Evolutionary conservation across 2,888 invertebrate genomes (phyloP).

Genomic region (Macroteleia sp.): DNA sequence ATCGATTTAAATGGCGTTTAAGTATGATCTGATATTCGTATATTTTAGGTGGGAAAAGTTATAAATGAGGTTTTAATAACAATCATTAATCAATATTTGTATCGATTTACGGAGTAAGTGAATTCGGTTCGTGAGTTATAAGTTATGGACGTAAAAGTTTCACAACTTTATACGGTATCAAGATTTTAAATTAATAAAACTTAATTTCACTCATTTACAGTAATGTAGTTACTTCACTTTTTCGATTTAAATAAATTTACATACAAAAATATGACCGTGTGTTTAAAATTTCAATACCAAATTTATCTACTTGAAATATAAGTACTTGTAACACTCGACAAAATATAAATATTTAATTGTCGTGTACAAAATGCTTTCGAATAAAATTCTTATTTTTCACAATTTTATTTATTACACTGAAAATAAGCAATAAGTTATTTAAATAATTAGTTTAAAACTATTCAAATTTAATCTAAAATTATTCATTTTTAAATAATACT

Average conservation of each 20-base stretch:
- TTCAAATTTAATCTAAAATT: too few relatives aligned
- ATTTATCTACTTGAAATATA: not conserved
- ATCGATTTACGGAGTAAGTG: constrained; percentile 14
- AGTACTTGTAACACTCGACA: not conserved
- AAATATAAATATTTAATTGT: not conserved
- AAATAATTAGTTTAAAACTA: too few relatives aligned
- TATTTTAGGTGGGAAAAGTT: not conserved
- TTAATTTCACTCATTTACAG: constrained; percentile 11
- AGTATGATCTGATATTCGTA: constrained; percentile 21
- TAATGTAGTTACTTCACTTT: constrained; percentile 6
- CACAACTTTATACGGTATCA: not conserved
- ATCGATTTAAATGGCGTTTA: constrained; percentile 37
- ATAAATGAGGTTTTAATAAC: constrained; percentile 35
- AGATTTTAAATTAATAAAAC: constrained; percentile 17
- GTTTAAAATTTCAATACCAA: too few relatives aligned
- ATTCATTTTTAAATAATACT: too few relatives aligned
- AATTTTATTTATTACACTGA: too few relatives aligned
- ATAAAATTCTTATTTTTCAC: too few relatives aligned
- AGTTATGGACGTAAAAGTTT: constrained; percentile 2
- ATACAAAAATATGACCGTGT: not conserved
- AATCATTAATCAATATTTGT: constrained; percentile 24
- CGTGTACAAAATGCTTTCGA: too few relatives aligned
- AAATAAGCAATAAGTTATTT: too few relatives aligned
- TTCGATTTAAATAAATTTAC: constrained; percentile 25
- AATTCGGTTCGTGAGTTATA: not conserved